Evolutionary conservation across 1,140 invertebrate species (phyloP).

Genomic region (Himalopsyche phryganea): DNA sequence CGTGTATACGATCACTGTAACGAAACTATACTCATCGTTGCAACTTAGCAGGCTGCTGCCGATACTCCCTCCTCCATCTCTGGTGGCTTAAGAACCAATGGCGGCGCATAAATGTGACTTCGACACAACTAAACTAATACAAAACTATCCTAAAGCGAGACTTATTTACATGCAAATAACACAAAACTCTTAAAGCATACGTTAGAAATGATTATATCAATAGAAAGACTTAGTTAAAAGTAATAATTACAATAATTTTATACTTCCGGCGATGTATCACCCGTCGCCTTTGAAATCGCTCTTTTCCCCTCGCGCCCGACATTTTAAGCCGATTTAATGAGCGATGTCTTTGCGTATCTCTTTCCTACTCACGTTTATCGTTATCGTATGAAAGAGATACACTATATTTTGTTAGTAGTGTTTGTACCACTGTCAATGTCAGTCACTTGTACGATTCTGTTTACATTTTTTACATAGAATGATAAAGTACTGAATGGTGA

Average conservation of each 20-base stretch:
- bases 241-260: neutral
- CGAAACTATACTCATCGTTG: conserved; percentile 17
- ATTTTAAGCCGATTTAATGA: conserved; percentile 2
- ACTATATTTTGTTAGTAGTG: neutral
- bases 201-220: neutral
- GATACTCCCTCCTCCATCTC: conserved; percentile 33
- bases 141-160: neutral
- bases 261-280: neutral
- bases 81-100: conserved; percentile 19
- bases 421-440: conserved; percentile 9
- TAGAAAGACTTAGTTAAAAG: neutral
- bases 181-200: neutral
- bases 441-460: conserved; percentile 11
- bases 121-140: neutral
- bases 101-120: neutral
- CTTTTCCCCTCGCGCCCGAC: neutral
- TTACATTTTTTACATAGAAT: conserved; percentile 3
- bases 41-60: conserved; percentile 16
- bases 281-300: conserved; percentile 14
- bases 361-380: neutral
- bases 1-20: conserved; percentile 21
- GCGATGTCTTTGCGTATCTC: neutral
- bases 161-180: neutral
- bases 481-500: no score
- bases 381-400: conserved; percentile 6